These are phyloP conservation scores for Dicrostonyx torquatus DNA, from an alignment of 2,797 vertebrate genomes.

Conservation along the genomic window DNA sequence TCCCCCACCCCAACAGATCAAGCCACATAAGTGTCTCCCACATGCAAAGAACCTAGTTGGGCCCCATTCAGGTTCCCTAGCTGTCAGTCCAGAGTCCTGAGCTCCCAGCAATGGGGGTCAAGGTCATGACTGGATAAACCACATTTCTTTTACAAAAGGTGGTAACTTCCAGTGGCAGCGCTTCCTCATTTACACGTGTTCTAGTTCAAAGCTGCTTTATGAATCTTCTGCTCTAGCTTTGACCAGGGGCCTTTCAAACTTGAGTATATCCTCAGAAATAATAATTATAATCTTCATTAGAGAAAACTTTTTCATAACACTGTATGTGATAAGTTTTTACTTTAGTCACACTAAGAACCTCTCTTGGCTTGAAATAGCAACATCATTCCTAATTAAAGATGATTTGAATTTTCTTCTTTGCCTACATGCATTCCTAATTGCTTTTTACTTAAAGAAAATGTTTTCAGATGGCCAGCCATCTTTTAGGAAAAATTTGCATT, in stretches of 20 bases:
- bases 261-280: not conserved
- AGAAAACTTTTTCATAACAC: not conserved
- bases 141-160: conserved; percentile 18
- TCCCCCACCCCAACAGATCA: too few species aligned
- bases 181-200: not conserved
- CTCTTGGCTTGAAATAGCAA: not conserved
- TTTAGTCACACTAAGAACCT: not conserved
- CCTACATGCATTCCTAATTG: not conserved
- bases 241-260: not conserved
- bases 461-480: not conserved
- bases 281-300: not conserved
- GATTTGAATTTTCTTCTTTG: not conserved
- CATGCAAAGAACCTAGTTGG: too few species aligned
- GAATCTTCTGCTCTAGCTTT: not conserved
- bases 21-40: too few species aligned
- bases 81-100: too few species aligned
- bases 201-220: not conserved
- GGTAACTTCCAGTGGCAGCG: not conserved
- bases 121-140: too few species aligned
- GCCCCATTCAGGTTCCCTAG: too few species aligned
- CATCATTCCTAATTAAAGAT: not conserved
- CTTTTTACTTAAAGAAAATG: not conserved
- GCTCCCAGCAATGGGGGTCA: too few species aligned
- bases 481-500: not conserved
- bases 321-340: not conserved